These are phyloP conservation scores for Philypnodon macrostomus DNA, from an alignment of 2,797 vertebrate species.

Conservation along the genomic window DNA sequence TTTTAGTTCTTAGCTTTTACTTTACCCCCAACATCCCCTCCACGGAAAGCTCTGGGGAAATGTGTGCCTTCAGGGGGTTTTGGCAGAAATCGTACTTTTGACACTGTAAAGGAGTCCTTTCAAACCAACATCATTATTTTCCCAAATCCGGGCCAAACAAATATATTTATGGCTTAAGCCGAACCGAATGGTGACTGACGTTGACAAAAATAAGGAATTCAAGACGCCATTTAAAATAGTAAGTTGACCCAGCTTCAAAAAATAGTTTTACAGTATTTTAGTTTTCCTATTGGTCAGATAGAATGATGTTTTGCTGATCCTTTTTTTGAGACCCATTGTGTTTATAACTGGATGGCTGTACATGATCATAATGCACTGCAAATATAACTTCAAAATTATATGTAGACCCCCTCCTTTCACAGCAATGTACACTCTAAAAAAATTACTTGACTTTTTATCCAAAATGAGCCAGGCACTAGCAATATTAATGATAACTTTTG, in stretches of 20 bases:
- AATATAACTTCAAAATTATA: too few relatives aligned
- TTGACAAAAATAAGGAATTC: not conserved
- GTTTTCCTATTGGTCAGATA: too few relatives aligned
- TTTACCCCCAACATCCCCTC: conserved; percentile 2
- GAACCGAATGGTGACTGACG: not conserved
- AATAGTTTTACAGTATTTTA: too few relatives aligned
- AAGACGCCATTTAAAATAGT: not conserved
- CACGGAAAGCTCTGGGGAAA: not conserved
- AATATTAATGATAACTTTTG: too few relatives aligned
- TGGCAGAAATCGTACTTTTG: conserved; percentile 5
- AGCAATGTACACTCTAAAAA: too few relatives aligned
- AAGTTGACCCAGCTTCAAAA: not conserved
- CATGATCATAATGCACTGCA: too few relatives aligned
- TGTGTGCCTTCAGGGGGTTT: not conserved
- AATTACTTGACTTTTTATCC: too few relatives aligned
- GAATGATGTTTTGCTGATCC: too few relatives aligned
- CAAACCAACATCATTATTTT: conserved; percentile 9
- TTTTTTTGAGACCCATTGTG: too few relatives aligned
- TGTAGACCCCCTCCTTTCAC: too few relatives aligned
- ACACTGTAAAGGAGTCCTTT: conserved; percentile 8
- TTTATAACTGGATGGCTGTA: too few relatives aligned
- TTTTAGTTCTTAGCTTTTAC: conserved; percentile 1
- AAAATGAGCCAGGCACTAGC: too few relatives aligned
- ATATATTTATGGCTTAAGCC: conserved; percentile 11
- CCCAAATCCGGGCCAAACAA: conserved; percentile 3